phyloP scores from a whole-genome alignment of 2,797 vertebrate species.

The Pipistrellus pygmaeus region DNA sequence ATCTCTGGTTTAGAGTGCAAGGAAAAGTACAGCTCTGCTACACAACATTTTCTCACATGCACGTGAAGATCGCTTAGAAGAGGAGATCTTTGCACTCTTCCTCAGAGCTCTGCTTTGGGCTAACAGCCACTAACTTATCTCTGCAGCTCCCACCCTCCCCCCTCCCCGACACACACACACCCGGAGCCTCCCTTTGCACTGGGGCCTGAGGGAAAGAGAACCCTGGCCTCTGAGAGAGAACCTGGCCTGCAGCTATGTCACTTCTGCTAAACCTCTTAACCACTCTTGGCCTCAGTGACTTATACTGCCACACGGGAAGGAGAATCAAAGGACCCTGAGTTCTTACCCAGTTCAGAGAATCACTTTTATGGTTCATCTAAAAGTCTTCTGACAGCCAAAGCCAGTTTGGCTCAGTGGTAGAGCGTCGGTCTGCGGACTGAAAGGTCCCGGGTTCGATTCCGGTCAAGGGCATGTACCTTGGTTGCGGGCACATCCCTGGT shows the following conservation, averaged over 20 bases:
- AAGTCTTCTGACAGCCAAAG: neutral
- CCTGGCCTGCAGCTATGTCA: neutral
- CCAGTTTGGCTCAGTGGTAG: no score
- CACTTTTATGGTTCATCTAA: conserved; percentile 15
- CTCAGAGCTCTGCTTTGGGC: neutral
- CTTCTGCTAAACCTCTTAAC: neutral
- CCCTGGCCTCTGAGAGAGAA: neutral
- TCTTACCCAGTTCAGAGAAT: conserved; percentile 32
- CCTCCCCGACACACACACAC: no score
- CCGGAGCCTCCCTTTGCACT: neutral
- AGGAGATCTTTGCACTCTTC: neutral
- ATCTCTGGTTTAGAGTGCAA: neutral
- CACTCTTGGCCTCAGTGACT: neutral
- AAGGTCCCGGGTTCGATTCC: no score
- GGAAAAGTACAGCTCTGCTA: neutral
- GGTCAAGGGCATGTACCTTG: no score
- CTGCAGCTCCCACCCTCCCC: neutral
- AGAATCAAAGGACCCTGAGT: neutral
- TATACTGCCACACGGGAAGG: neutral
- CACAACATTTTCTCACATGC: neutral
- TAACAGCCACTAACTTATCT: neutral
- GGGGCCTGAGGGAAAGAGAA: neutral
- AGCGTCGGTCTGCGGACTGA: no score
- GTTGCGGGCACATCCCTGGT: no score
- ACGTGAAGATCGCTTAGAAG: neutral